Conservation (phyloP, 2,113 vertebrate species). For the Poeciliopsis prolifica region DNA sequence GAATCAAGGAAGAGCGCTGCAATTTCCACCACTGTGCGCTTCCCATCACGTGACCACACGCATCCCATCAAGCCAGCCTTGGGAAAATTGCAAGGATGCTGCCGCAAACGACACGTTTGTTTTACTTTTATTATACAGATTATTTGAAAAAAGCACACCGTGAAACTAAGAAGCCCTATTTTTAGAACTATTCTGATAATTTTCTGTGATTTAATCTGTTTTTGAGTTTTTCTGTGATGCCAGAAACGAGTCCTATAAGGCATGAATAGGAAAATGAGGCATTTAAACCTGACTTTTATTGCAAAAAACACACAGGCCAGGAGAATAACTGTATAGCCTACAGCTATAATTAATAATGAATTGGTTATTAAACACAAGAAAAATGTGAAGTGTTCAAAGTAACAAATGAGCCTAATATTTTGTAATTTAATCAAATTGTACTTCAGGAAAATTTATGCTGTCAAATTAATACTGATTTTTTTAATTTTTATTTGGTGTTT, state of each 20-base stretch:
- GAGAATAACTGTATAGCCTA: slow-evolving; percentile 38
- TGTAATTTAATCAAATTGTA: slow-evolving; percentile 5
- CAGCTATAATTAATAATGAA: slow-evolving; percentile 20
- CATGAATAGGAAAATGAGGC: slow-evolving; percentile 19
- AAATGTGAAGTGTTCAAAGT: slow-evolving; percentile 24
- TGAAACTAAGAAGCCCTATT: not conserved
- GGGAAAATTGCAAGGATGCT: slow-evolving; percentile 49
- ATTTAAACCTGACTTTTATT: slow-evolving; percentile 68
- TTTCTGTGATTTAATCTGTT: not conserved
- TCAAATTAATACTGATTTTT: slow-evolving; percentile 19
- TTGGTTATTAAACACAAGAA: slow-evolving; percentile 17
- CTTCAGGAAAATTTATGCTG: slow-evolving; percentile 6
- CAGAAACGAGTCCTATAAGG: not conserved
- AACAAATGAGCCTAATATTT: slow-evolving; percentile 12
- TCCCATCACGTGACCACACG: slow-evolving; percentile 76
- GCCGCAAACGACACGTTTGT: slow-evolving; percentile 57
- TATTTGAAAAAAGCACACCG: not conserved
- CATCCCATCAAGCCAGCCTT: slow-evolving; percentile 55
- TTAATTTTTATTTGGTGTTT: slow-evolving; percentile 31
- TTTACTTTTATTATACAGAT: slow-evolving; percentile 8
- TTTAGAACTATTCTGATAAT: not conserved
- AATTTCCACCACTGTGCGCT: slow-evolving; percentile 15
- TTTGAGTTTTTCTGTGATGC: not conserved
- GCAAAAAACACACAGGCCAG: slow-evolving; percentile 62
- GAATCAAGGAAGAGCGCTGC: not conserved